Evolutionary conservation across 2,113 vertebrate genomes (phyloP), one percentile per base, ranked within the genome.

Genomic region (Anthoscopus minutus): DNA sequence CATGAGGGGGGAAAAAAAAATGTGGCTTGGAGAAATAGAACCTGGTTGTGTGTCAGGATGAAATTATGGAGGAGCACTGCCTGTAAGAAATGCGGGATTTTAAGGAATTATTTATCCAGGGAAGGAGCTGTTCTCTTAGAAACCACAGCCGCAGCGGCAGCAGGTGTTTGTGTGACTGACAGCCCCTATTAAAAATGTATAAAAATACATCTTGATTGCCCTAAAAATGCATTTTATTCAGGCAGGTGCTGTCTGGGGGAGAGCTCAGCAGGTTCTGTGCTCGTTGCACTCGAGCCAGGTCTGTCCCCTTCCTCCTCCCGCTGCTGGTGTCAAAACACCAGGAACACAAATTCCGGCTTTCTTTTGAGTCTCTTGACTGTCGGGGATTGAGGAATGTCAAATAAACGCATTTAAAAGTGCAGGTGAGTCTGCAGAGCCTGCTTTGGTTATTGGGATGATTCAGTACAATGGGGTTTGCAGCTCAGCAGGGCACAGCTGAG

Each of bases 81-180:
- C 58, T 62, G 31, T 11, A 17, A 67, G 77, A 44, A 45, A 67
- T 14, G 14, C 11, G 7, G 30, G 35, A 44, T n/a, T 77, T 69
- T 10, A 40, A 40, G 69, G 61, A 57, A 50, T 58, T 24, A 8
- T 58, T 58, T 31, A 25, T 35, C 82, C 37, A 13, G 47, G 13
- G 12, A 40, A 51, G 0, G 58, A 81, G 81, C 4, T 0, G 0
- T 22, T 24, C 17, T 31, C 81, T 58, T 12, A 27, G 28, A 31
- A 61, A 73, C 48, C 40, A 9, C 77, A 58, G 51, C 65, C 13
- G 0, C 53, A 6, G 11, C 8, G 42, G 11, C 89, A 78, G 87
- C 78, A 70, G 92, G 77, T 42, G 61, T 48, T 25, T 50, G 45
- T 37, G 31, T 37, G 81, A 45, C 73, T 81, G 92, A 24, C 81